phyloP scores from a whole-genome alignment of 2,113 vertebrate genomes.

The Pterocles gutturalis region DNA sequence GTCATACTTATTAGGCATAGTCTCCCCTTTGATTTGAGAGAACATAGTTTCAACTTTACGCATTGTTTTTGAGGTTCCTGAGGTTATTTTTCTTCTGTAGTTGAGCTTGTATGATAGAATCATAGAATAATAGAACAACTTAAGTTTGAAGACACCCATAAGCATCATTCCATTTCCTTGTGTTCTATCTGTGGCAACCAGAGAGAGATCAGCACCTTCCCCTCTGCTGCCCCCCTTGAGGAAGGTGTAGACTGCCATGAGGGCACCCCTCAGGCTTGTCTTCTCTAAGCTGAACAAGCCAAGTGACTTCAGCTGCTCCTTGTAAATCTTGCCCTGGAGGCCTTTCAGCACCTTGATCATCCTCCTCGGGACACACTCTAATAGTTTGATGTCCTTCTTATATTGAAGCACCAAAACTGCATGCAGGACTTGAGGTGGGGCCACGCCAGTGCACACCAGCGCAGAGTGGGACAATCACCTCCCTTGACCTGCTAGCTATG shows the following conservation, averaged over 20 bases:
- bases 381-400: not conserved
- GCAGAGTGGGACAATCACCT: not conserved
- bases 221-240: fast-evolving
- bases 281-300: not conserved
- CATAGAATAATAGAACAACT: not conserved
- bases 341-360: not conserved
- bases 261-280: not conserved
- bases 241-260: not conserved
- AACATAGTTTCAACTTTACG: not conserved
- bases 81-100: not conserved
- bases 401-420: not conserved
- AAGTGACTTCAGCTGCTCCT: not conserved
- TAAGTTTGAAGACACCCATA: not conserved
- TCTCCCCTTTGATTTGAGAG: not conserved
- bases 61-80: not conserved
- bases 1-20: not conserved
- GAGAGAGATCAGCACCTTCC: not conserved
- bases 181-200: fast-evolving
- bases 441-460: not conserved
- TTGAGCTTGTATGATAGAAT: not conserved
- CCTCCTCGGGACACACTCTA: not conserved
- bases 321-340: not conserved
- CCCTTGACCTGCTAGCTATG: fast-evolving
- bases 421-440: not conserved
- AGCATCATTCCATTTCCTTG: not conserved